These are phyloP conservation scores for Noctua janthe DNA, from an alignment of 2,888 invertebrate species.

Conservation along the genomic window DNA sequence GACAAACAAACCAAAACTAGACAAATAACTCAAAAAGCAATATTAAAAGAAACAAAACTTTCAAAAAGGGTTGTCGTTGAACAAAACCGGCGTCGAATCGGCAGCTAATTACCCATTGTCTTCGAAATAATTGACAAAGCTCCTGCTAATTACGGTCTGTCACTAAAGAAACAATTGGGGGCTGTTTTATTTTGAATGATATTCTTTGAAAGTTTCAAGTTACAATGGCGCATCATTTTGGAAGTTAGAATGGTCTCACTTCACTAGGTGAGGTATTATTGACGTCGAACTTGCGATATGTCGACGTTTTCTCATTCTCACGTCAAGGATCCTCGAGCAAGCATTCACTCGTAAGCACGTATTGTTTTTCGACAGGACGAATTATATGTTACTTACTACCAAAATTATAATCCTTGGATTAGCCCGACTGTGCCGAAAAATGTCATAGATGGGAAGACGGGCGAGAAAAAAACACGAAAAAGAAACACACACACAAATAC, in stretches of 20 bases:
- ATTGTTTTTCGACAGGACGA: too few species aligned
- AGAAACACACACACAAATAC: too few species aligned
- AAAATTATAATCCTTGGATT: neutral
- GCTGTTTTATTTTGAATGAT: constrained; percentile 13
- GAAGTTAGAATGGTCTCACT: neutral
- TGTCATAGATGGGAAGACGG: too few species aligned
- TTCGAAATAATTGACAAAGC: constrained; percentile 53
- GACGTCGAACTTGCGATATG: neutral
- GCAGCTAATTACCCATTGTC: constrained; percentile 57
- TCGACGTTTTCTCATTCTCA: neutral
- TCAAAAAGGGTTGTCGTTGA: constrained; percentile 32
- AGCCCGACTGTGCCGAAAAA: neutral
- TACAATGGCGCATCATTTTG: neutral
- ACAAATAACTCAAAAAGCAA: constrained; percentile 23
- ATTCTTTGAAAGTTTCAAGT: constrained; percentile 35
- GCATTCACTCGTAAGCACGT: neutral
- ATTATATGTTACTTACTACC: neutral
- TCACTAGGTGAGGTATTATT: neutral
- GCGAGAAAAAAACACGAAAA: too few species aligned
- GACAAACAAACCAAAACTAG: neutral
- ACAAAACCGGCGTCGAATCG: constrained; percentile 45
- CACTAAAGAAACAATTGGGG: constrained; percentile 38
- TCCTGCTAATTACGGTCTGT: constrained; percentile 52
- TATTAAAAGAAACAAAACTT: constrained; percentile 42
- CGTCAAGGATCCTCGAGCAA: neutral